Evolutionary conservation across 2,113 vertebrate species (phyloP), one percentile per base, ranked within the genome.

Genomic region (Sylvilagus bachmani): DNA sequence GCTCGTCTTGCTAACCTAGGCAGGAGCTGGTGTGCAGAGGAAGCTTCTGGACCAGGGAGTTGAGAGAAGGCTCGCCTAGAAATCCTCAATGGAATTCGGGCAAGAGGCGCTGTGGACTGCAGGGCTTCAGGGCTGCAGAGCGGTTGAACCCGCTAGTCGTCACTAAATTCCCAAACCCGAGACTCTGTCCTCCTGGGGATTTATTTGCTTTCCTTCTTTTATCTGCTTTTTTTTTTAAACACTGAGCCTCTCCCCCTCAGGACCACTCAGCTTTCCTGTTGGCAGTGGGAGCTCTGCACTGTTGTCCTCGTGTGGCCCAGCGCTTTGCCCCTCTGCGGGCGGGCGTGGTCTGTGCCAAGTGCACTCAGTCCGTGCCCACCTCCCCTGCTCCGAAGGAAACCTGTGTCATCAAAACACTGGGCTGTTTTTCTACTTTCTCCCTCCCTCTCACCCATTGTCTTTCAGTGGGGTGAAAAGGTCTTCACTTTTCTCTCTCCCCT

Each of bases 371-470:
- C 5, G 0, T 69, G 58, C 81, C 75, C 69, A 53, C 84, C 86
- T 89, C 88, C 91, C 75, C 24, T 0, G 44, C 70, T 70, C 10
- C 10, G 67, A 66, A 90, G 85, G 95, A 96, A 97, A 36, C 55
- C 51, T 22, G 86, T 21, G 61, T 93, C 93, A 66, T 93, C 90
- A 79, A n/a, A 93, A 90, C n/a, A 33, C 33, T 7, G 13, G 61
- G 85, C 95, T 97, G 95, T 95, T 96, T 95, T 96, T 95, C 92
- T 80, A 74, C 96, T 96, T 96, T 97, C 91, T 95, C 95, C 88
- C 94, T 97, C 90, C 83, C 97, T 96, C 95, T 89, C 69, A 66
- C 71, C 95, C 94, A 97, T 97, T 97, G 96, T 97, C 94, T 97
- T 95, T 93, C 83, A 19, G 44, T 66, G 49, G 55, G 96, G 96